phyloP scores from a whole-genome alignment of 1,140 invertebrate genomes.

The Brachystomella parvula region DNA sequence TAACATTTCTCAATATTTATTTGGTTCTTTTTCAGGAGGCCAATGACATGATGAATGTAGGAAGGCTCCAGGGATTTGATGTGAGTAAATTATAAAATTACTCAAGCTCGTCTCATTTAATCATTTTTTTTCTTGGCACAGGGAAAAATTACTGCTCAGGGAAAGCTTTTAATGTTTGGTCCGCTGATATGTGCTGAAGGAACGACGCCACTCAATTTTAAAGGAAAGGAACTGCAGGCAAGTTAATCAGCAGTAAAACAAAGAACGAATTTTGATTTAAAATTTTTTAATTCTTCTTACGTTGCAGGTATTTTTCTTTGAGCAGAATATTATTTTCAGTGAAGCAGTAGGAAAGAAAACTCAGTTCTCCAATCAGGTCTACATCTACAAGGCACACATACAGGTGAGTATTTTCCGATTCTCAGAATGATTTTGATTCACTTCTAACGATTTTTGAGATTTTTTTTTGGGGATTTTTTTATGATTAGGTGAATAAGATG shows the following conservation, averaged over 20 bases:
- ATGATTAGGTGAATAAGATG: conserved; percentile 85
- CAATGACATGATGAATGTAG: conserved; percentile 99
- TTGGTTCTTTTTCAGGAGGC: conserved; percentile 79
- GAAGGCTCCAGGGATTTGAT: conserved; percentile 91
- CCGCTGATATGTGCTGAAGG: conserved; percentile 72
- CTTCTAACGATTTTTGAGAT: neutral
- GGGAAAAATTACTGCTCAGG: conserved; percentile 96
- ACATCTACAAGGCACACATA: conserved; percentile 93
- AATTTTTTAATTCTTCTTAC: too few species aligned
- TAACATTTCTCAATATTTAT: neutral
- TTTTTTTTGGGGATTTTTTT: conserved; percentile 1
- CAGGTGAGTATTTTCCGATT: conserved; percentile 80
- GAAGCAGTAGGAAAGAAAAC: conserved; percentile 89
- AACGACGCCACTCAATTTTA: conserved; percentile 50
- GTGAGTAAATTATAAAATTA: conserved; percentile 50
- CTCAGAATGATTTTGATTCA: conserved; percentile 10
- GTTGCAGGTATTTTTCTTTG: conserved; percentile 97
- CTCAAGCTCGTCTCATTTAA: conserved; percentile 14
- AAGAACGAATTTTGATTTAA: too few species aligned
- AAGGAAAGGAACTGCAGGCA: conserved; percentile 79
- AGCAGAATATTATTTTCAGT: conserved; percentile 95
- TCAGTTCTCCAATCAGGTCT: conserved; percentile 88
- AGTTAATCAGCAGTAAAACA: too few species aligned
- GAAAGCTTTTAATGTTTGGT: conserved; percentile 87
- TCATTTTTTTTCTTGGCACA: conserved; percentile 46